These are phyloP conservation scores for Dolichallabes microphthalmus DNA, from an alignment of 2,113 vertebrate species.

Conservation along the genomic window DNA sequence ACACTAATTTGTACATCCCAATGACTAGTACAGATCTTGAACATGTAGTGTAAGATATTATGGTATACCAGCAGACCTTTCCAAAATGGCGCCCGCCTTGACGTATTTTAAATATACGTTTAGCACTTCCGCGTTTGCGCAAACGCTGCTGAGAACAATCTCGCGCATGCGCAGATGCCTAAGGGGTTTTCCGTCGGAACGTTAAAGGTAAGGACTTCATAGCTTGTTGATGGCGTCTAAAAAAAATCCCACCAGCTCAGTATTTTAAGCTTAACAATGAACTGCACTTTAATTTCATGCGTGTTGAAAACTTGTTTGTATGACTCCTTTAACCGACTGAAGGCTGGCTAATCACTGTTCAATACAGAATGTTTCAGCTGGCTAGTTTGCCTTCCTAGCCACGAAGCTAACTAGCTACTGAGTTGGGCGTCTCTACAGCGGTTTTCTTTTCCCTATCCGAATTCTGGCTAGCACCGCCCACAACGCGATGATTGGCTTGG, in stretches of 20 bases:
- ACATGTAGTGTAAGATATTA: not conserved
- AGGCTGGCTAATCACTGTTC: not conserved
- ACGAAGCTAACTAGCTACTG: not conserved
- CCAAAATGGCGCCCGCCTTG: not conserved
- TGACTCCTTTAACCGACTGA: not conserved
- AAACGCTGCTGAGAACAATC: slow-evolving; percentile 36
- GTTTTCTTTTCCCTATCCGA: not conserved
- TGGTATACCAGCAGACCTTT: not conserved
- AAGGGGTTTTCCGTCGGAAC: slow-evolving; percentile 67
- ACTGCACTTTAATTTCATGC: too few species aligned
- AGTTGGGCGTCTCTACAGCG: slow-evolving; percentile 7
- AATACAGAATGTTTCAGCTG: not conserved
- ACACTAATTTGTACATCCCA: not conserved
- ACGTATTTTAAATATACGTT: not conserved
- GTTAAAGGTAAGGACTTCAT: slow-evolving; percentile 67
- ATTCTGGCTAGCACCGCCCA: not conserved
- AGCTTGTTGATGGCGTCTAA: slow-evolving; percentile 24
- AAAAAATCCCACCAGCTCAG: not conserved
- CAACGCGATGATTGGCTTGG: not conserved
- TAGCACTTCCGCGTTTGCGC: slow-evolving; percentile 65
- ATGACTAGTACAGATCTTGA: too few species aligned
- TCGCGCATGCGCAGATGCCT: not conserved
- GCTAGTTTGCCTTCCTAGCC: not conserved
- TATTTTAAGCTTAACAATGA: too few species aligned
- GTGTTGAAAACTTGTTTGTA: not conserved